phyloP scores from a whole-genome alignment of 2,113 vertebrate species.

The Leucoraja erinaceus region DNA sequence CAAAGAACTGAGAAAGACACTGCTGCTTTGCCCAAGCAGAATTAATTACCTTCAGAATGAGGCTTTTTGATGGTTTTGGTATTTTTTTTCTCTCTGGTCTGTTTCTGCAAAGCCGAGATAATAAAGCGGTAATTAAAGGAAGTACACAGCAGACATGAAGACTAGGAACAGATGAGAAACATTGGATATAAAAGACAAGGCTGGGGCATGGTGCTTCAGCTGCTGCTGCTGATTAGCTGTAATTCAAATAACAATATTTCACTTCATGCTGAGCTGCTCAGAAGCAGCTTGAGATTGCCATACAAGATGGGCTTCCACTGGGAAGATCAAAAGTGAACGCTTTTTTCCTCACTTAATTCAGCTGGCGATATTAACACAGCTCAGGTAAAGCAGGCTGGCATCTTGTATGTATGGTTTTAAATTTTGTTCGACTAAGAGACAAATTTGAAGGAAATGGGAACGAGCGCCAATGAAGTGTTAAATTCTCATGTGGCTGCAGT shows the following conservation, averaged over 20 bases:
- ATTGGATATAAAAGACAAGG: slow-evolving; percentile 76
- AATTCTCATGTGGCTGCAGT: slow-evolving; percentile 38
- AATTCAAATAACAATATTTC: slow-evolving; percentile 77
- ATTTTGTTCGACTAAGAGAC: slow-evolving; percentile 49
- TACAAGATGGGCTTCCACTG: slow-evolving; percentile 49
- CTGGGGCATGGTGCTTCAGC: slow-evolving; percentile 59
- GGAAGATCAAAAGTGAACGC: slow-evolving; percentile 50
- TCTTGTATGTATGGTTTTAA: slow-evolving; percentile 42
- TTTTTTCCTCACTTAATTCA: slow-evolving; percentile 50
- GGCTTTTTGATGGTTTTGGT: slow-evolving; percentile 60
- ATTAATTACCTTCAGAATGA: slow-evolving; percentile 64
- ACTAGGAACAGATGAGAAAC: slow-evolving; percentile 75
- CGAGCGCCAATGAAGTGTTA: slow-evolving; percentile 40
- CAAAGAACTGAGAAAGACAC: slow-evolving; percentile 41
- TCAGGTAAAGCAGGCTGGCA: slow-evolving; percentile 38
- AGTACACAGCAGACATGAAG: slow-evolving; percentile 74
- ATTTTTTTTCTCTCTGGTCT: slow-evolving; percentile 49
- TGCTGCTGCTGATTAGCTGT: slow-evolving; percentile 73
- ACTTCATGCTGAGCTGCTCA: slow-evolving; percentile 57
- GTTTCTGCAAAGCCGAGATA: slow-evolving; percentile 64
- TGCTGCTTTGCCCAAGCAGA: slow-evolving; percentile 50
- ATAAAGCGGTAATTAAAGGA: slow-evolving; percentile 84
- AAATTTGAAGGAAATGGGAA: slow-evolving; percentile 46
- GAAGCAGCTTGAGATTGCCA: slow-evolving; percentile 51
- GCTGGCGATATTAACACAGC: slow-evolving; percentile 43